Evolutionary conservation across 23 tunicate genomes (phyloP).

Genomic region (Ciona savignyi): DNA sequence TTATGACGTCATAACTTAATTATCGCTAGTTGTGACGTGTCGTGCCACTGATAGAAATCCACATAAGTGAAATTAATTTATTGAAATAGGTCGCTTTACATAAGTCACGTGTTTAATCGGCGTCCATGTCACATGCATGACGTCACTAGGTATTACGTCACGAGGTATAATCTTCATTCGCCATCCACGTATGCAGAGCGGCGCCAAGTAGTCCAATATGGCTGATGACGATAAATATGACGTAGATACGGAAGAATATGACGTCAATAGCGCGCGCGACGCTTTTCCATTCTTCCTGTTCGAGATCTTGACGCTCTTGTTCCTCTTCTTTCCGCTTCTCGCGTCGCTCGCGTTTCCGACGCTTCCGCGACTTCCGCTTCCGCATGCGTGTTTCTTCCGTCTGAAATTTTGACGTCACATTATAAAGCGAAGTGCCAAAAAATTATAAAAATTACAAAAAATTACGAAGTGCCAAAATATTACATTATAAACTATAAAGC

Average conservation of each 20-base stretch:
- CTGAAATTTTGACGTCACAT: background rate
- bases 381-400: background rate
- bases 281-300: slow-evolving; percentile 87
- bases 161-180: background rate
- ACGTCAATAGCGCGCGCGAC: slow-evolving; percentile 77
- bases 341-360: background rate
- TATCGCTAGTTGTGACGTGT: too few species aligned
- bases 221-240: slow-evolving; percentile 33
- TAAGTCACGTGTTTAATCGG: background rate
- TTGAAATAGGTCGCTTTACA: background rate
- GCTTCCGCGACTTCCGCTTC: background rate
- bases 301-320: slow-evolving; percentile 52
- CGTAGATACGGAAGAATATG: slow-evolving; percentile 56
- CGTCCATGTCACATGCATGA: background rate
- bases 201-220: slow-evolving; percentile 27
- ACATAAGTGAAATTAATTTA: background rate
- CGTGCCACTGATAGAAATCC: background rate
- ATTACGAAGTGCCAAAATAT: too few species aligned
- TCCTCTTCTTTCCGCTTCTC: slow-evolving; percentile 31
- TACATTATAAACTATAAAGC: too few species aligned
- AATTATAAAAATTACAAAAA: too few species aligned
- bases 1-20: too few species aligned
- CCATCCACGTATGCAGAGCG: slow-evolving; percentile 23
- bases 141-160: background rate
- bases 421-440: too few species aligned